Evolutionary conservation across 2,113 vertebrate genomes (phyloP).

Genomic region (Callionymus lyra): DNA sequence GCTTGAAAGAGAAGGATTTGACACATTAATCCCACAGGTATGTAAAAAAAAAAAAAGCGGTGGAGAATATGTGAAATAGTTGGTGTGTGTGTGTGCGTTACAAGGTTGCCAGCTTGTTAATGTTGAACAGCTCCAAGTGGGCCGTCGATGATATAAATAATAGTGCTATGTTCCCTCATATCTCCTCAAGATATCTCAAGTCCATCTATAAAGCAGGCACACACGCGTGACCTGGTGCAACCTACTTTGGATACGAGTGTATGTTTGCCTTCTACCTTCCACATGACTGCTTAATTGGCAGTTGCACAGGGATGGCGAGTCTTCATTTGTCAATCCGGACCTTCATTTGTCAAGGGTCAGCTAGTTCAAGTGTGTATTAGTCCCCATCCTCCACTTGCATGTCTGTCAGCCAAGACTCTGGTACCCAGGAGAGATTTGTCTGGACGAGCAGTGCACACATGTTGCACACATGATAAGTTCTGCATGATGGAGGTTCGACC

Average conservation of each 20-base stretch:
- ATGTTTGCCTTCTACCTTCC: background rate
- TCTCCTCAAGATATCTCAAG: slow-evolving; percentile 27
- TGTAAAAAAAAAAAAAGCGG: background rate
- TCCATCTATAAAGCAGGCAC: slow-evolving; percentile 30
- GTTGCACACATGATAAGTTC: no score
- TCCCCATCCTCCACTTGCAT: slow-evolving; percentile 17
- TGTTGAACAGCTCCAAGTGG: slow-evolving; percentile 33
- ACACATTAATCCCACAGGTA: slow-evolving; percentile 69
- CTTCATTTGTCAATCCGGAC: slow-evolving; percentile 36
- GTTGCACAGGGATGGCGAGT: no score
- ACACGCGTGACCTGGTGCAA: slow-evolving; percentile 13
- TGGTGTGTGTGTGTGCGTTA: background rate
- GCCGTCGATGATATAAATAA: slow-evolving; percentile 37
- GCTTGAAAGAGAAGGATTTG: slow-evolving; percentile 44
- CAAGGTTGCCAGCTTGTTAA: slow-evolving; percentile 42
- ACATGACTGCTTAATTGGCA: no score
- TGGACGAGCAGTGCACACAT: slow-evolving; percentile 20
- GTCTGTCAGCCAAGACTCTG: slow-evolving; percentile 22
- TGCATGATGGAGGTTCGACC: no score
- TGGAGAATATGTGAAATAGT: background rate
- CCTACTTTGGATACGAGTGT: background rate
- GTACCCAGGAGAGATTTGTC: slow-evolving; percentile 35
- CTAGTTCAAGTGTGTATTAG: slow-evolving; percentile 13
- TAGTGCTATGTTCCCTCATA: slow-evolving; percentile 31
- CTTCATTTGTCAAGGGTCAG: slow-evolving; percentile 14